A percentile compares a stretch with the other conserved stretches of the same genome.
These are phyloP conservation scores for Hippocampus kuda DNA, from an alignment of 2,797 vertebrate species.

Conservation along the genomic window DNA sequence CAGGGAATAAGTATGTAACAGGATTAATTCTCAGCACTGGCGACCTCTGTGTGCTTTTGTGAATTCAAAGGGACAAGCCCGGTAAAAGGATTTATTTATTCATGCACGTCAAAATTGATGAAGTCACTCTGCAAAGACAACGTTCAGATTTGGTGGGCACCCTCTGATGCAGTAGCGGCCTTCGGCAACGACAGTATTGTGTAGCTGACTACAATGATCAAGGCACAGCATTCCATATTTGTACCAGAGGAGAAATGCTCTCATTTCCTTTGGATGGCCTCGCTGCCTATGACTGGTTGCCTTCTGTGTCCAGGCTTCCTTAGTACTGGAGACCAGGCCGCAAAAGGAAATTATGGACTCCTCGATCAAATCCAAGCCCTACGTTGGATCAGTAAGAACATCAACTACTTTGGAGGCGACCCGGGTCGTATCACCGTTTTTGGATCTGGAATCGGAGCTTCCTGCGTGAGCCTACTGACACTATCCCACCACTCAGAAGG, in stretches of 20 bases:
- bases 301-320: slow-evolving; percentile 78
- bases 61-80: slow-evolving; percentile 23
- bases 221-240: slow-evolving; percentile 19
- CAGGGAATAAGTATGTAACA: slow-evolving; percentile 29
- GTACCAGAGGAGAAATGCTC: slow-evolving; percentile 35
- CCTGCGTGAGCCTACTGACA: slow-evolving; percentile 95
- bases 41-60: slow-evolving; percentile 33
- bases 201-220: neutral
- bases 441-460: slow-evolving; percentile 95
- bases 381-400: slow-evolving; percentile 81
- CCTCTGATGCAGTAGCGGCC: slow-evolving; percentile 9
- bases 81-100: slow-evolving; percentile 22
- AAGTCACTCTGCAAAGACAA: slow-evolving; percentile 25
- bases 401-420: slow-evolving; percentile 72
- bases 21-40: slow-evolving; percentile 18
- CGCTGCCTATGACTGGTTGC: slow-evolving; percentile 24
- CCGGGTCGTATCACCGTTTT: slow-evolving; percentile 79
- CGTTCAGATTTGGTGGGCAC: slow-evolving; percentile 28
- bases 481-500: slow-evolving; percentile 99
- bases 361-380: slow-evolving; percentile 97
- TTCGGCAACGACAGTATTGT: slow-evolving; percentile 24
- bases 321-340: slow-evolving; percentile 98
- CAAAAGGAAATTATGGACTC: slow-evolving; percentile 97
- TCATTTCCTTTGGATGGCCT: slow-evolving; percentile 30
- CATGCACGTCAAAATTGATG: slow-evolving; percentile 23